Evolutionary conservation across 2,797 vertebrate species (phyloP), one percentile per base, ranked within the genome.

Genomic region (Pterois miles): DNA sequence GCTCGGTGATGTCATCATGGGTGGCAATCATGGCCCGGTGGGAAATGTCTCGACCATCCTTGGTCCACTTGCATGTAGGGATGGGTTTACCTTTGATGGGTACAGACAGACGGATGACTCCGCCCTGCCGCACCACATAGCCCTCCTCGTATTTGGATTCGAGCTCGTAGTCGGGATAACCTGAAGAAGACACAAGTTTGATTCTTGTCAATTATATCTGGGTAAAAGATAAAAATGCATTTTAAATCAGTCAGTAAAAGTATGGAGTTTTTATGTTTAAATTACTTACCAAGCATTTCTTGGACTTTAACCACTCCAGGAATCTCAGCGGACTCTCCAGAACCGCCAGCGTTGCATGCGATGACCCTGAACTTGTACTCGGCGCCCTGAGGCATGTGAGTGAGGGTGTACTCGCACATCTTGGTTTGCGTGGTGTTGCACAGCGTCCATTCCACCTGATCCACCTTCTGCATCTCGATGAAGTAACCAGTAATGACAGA

Each of bases 381-480:
- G 4, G 98, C 97, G 0, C 98, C 98, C 91, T 99, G 98, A 64
- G 98, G 98, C 90, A 99, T 97, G 71, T 99, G 98, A 54, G 98
- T 99, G 78, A 99, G 94, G 1, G 96, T 99, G 74, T 99, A 99
- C 91, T 99, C 98, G 86, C 97, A 97, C 93, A 98, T 97, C 94
- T 99, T 99, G 77, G 96, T 99, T 54, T 98, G 97, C 0, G 98
- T 99, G 67, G 98, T 99, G 86, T 99, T 99, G 92, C 98, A 99
- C 93, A 98, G 96, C 56, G 98, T 99, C 98, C 98, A 99, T 96
- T 99, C 98, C 90, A 96, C 94, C 87, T 99, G 98, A 92, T 99
- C 98, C 84, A 98, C 95, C 88, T 99, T 99, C 92, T 99, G 98
- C 98, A 99, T 99, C 94, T 99, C 98, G 58, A 99, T 97, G 34